Percentiles rank a stretch among this genome's conserved stretches.
phyloP scores from a whole-genome alignment of 2,888 invertebrate species.

The Acrobasis consociella region DNA sequence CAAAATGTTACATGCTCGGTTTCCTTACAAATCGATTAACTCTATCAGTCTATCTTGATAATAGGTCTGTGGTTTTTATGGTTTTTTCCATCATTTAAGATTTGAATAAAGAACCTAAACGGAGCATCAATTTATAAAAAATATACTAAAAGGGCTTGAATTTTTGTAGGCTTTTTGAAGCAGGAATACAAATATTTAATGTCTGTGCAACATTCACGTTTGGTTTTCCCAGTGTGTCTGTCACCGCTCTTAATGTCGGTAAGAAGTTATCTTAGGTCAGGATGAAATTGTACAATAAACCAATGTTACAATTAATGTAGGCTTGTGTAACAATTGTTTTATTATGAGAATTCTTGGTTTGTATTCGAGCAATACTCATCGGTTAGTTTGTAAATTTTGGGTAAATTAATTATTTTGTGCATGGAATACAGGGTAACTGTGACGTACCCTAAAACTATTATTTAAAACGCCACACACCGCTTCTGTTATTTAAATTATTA shows the following conservation, averaged over 20 bases:
- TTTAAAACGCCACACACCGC: constrained; percentile 12
- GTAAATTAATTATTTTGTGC: constrained; percentile 48
- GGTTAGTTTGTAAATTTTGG: constrained; percentile 45
- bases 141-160: too few relatives aligned
- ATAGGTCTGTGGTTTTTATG: too few relatives aligned
- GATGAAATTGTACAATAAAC: constrained; percentile 32
- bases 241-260: neutral
- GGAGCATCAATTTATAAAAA: too few relatives aligned
- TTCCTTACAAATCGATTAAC: too few relatives aligned
- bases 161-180: too few relatives aligned
- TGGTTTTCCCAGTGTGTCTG: too few relatives aligned
- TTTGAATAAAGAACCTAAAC: too few relatives aligned
- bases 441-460: constrained; percentile 46
- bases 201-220: too few relatives aligned
- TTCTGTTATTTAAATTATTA: constrained; percentile 32
- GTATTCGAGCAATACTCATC: constrained; percentile 53
- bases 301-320: constrained; percentile 32
- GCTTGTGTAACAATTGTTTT: constrained; percentile 31
- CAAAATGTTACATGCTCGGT: too few relatives aligned
- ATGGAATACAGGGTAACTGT: constrained; percentile 65
- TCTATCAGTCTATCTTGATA: too few relatives aligned
- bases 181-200: too few relatives aligned
- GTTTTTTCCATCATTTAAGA: too few relatives aligned
- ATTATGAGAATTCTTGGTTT: constrained; percentile 35
- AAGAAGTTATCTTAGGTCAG: constrained; percentile 28